phyloP scores from a whole-genome alignment of 2,113 vertebrate genomes.

The Galemys pyrenaicus region DNA sequence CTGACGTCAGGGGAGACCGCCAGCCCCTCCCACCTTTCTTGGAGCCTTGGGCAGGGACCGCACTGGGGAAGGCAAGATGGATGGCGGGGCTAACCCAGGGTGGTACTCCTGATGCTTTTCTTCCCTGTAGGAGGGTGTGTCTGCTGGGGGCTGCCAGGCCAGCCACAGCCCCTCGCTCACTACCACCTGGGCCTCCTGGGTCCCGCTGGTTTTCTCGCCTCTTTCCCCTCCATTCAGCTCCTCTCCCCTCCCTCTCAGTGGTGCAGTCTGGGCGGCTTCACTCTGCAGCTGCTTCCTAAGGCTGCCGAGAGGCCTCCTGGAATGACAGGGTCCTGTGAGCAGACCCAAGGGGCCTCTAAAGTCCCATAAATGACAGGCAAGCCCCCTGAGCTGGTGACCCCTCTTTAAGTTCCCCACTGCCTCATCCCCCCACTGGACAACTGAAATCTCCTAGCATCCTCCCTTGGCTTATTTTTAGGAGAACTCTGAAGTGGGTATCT shows the following conservation, averaged over 20 bases:
- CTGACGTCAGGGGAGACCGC: conserved; percentile 54
- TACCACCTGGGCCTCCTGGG: background rate
- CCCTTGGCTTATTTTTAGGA: background rate
- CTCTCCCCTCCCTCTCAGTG: background rate
- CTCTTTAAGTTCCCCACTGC: background rate
- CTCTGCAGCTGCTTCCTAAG: background rate
- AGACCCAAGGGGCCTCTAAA: conserved; percentile 3
- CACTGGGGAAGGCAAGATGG: conserved; percentile 18
- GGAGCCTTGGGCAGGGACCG: background rate
- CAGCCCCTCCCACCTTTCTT: conserved; percentile 23
- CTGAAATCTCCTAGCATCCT: background rate
- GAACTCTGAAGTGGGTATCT: background rate
- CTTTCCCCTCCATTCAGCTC: background rate
- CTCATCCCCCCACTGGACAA: background rate
- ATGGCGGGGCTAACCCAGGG: background rate
- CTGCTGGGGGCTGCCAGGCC: background rate
- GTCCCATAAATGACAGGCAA: conserved; percentile 24
- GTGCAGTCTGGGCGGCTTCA: conserved; percentile 26
- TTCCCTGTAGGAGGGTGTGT: background rate
- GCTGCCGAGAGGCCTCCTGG: conserved; percentile 12
- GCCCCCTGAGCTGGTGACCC: background rate
- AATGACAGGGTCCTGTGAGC: background rate
- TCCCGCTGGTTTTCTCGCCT: background rate
- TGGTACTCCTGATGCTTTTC: background rate
- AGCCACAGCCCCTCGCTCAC: background rate